These are phyloP conservation scores for Cacatua alba DNA, from an alignment of 2,113 vertebrate genomes.

Conservation along the genomic window DNA sequence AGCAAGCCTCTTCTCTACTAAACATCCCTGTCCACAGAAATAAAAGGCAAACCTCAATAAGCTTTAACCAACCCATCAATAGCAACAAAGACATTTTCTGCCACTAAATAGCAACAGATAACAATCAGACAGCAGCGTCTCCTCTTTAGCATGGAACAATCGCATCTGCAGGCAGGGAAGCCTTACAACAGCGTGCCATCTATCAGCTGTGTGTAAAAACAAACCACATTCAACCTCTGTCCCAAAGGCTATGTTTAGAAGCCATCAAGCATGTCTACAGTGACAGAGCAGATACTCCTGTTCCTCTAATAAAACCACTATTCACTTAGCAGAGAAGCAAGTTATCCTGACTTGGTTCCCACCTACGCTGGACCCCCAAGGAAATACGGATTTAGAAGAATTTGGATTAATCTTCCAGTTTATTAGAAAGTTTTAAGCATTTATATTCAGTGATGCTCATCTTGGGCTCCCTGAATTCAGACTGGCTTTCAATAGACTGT, in stretches of 20 bases:
- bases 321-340: not conserved
- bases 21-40: not conserved
- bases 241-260: not conserved
- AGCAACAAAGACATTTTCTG: not conserved
- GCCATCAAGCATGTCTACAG: not conserved
- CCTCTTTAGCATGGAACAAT: not conserved
- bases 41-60: not conserved
- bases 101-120: not conserved
- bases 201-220: not conserved
- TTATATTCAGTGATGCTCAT: not conserved
- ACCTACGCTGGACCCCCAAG: not conserved
- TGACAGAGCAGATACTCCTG: not conserved
- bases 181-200: conserved; percentile 15
- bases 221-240: not conserved
- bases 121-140: not conserved
- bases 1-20: not conserved
- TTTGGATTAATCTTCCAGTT: not conserved
- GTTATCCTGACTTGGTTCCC: not conserved
- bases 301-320: not conserved
- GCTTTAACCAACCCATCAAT: not conserved
- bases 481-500: not conserved
- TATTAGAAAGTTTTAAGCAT: not conserved
- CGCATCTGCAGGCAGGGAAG: not conserved
- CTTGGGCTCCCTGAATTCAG: not conserved
- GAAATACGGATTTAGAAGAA: not conserved